Conservation (phyloP, 2,113 vertebrate species). For the Syrrhaptes paradoxus region DNA sequence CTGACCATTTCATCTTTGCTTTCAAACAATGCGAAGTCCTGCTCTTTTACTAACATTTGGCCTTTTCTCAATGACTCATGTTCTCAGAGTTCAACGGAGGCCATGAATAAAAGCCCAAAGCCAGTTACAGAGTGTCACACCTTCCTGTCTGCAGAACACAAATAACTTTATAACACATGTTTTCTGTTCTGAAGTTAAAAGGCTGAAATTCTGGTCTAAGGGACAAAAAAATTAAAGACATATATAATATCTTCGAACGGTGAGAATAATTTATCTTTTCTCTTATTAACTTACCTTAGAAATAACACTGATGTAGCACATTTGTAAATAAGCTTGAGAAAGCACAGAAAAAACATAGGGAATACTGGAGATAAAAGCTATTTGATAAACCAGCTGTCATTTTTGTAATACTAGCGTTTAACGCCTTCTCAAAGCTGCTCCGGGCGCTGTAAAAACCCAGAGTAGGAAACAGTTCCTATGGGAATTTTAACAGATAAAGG, state of each 20-base stretch:
- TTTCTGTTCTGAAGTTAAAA: constrained; percentile 72
- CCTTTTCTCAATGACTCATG: constrained; percentile 61
- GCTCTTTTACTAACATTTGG: constrained; percentile 48
- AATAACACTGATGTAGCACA: background rate
- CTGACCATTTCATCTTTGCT: background rate
- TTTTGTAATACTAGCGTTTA: background rate
- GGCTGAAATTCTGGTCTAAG: constrained; percentile 70
- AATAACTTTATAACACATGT: constrained; percentile 65
- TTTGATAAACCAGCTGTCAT: background rate
- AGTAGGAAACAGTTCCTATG: background rate
- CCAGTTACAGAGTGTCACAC: constrained; percentile 61
- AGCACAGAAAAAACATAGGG: background rate
- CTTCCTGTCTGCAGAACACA: constrained; percentile 58
- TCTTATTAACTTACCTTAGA: constrained; percentile 67
- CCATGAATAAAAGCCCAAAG: constrained; percentile 70
- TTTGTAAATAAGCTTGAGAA: background rate
- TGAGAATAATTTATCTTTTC: constrained; percentile 66
- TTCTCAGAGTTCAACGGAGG: constrained; percentile 68
- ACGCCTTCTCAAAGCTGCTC: background rate
- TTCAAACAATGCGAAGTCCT: background rate
- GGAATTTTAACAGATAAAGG: background rate
- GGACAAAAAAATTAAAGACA: constrained; percentile 56
- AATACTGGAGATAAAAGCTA: background rate
- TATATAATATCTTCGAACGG: constrained; percentile 41
- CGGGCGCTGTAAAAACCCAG: background rate